These are phyloP conservation scores for Coptotermes formosanus DNA, from an alignment of 1,140 invertebrate species.

Conservation along the genomic window DNA sequence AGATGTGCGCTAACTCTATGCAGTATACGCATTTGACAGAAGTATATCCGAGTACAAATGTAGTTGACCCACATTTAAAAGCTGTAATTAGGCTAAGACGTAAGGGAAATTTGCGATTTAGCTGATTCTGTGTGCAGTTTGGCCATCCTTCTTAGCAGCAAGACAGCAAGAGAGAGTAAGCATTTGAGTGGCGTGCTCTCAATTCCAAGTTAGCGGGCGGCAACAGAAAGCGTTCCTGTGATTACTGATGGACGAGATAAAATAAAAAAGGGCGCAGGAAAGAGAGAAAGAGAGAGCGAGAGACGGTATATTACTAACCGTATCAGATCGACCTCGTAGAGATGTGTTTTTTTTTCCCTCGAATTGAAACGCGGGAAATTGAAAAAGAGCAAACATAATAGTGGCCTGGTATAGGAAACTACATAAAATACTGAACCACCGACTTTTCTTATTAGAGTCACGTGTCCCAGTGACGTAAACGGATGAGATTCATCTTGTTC, in stretches of 20 bases:
- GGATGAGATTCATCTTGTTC: neutral
- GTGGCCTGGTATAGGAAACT: slow-evolving; percentile 15
- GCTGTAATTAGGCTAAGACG: no score
- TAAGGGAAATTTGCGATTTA: no score
- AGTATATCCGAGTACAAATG: no score
- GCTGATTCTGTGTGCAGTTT: neutral
- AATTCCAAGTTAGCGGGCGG: slow-evolving; percentile 38
- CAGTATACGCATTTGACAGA: no score
- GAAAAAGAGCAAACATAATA: slow-evolving; percentile 39
- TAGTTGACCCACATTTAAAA: no score
- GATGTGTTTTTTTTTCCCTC: slow-evolving; percentile 33
- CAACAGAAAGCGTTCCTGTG: slow-evolving; percentile 39
- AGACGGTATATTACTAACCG: neutral
- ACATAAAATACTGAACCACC: slow-evolving; percentile 7
- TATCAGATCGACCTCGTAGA: slow-evolving; percentile 40
- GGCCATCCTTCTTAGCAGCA: neutral
- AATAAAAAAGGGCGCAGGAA: slow-evolving; percentile 30
- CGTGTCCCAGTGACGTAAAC: neutral
- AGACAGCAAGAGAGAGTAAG: slow-evolving; percentile 20
- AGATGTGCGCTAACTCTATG: no score
- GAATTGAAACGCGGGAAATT: slow-evolving; percentile 44
- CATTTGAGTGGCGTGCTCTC: slow-evolving; percentile 34
- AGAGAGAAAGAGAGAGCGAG: neutral
- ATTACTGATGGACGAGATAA: slow-evolving; percentile 44
- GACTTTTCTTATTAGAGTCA: neutral